Conservation (phyloP, 2,888 invertebrate genomes). For the Teinopalpus imperialis region DNA sequence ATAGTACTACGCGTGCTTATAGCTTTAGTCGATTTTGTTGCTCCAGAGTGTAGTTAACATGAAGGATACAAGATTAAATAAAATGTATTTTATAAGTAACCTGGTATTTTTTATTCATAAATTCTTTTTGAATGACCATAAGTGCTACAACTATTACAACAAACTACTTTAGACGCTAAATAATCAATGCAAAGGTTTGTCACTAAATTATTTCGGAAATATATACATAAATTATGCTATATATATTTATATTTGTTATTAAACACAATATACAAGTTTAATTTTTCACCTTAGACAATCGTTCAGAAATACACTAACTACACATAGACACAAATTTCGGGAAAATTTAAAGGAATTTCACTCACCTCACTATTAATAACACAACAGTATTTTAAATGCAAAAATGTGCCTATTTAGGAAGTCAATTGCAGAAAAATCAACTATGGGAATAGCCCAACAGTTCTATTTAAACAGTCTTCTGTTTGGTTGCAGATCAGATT, state of each 20-base stretch:
- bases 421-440: not conserved
- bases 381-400: slow-evolving; percentile 15
- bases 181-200: slow-evolving; percentile 5
- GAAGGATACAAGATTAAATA: slow-evolving; percentile 7
- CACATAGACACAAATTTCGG: slow-evolving; percentile 3
- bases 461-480: too few relatives aligned
- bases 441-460: too few relatives aligned
- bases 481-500: too few relatives aligned
- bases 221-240: slow-evolving; percentile 21
- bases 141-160: slow-evolving; percentile 21
- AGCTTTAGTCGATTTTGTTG: too few relatives aligned
- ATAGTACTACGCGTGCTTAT: too few relatives aligned
- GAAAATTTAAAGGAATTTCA: not conserved
- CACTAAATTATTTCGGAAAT: slow-evolving; percentile 2
- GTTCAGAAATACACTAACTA: slow-evolving; percentile 17
- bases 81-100: slow-evolving; percentile 8
- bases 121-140: slow-evolving; percentile 7
- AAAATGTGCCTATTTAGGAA: not conserved
- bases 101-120: slow-evolving; percentile 17
- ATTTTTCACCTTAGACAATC: slow-evolving; percentile 5
- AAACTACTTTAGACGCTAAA: slow-evolving; percentile 19
- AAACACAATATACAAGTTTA: slow-evolving; percentile 13
- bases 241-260: slow-evolving; percentile 8
- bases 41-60: too few relatives aligned
- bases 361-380: not conserved